Percentiles rank a stretch among this genome's conserved stretches.
Conservation (phyloP, 2,113 vertebrate genomes). For the Corythaixoides concolor region DNA sequence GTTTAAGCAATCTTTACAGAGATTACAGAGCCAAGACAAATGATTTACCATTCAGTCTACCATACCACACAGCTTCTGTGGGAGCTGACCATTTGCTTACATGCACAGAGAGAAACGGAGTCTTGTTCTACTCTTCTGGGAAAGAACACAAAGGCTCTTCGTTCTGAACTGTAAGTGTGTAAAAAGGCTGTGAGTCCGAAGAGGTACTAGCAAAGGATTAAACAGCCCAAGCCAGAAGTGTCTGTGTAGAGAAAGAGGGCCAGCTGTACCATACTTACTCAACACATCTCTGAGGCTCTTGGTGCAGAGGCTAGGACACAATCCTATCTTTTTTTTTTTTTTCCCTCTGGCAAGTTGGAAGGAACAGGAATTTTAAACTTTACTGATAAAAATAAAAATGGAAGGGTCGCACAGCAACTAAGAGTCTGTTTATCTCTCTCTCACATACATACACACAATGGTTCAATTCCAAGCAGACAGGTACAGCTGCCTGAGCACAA, state of each 20-base stretch:
- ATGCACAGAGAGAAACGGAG: not conserved
- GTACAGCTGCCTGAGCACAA: not conserved
- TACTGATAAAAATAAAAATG: not conserved
- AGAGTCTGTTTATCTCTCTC: not conserved
- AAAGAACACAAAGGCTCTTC: not conserved
- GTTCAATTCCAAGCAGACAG: not conserved
- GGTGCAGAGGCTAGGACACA: not conserved
- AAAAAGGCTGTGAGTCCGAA: not conserved
- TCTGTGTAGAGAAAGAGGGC: not conserved
- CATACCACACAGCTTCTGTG: not conserved
- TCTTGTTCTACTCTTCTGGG: not conserved
- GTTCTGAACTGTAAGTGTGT: not conserved
- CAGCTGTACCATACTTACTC: not conserved
- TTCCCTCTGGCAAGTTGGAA: not conserved
- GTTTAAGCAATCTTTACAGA: slow-evolving; percentile 26
- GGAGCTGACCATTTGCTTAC: not conserved
- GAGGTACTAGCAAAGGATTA: not conserved
- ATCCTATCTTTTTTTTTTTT: not conserved
- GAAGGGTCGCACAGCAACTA: not conserved
- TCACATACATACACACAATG: rapidly evolving
- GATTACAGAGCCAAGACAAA: slow-evolving; percentile 1
- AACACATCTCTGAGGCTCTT: not conserved
- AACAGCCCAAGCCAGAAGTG: not conserved
- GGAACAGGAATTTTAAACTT: not conserved
- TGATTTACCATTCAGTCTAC: not conserved